A percentile compares a stretch with the other conserved stretches of the same genome.
Evolutionary conservation across 2,113 vertebrate genomes (phyloP).

Genomic region (Gymnarchus niloticus): DNA sequence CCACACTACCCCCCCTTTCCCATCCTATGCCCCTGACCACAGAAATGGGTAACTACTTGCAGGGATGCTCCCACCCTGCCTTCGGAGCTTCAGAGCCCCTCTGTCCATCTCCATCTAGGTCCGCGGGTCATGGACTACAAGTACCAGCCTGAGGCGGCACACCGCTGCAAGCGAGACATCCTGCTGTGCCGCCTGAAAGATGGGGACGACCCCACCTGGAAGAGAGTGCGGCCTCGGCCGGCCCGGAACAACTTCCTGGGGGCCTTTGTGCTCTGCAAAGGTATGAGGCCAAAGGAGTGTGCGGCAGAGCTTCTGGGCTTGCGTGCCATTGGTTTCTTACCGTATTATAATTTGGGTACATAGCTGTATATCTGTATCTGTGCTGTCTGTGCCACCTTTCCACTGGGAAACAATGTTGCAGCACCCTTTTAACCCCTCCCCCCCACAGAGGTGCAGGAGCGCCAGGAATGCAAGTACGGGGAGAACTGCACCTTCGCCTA

Average conservation of each 20-base stretch:
- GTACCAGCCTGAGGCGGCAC: conserved; percentile 87
- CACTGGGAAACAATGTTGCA: background rate
- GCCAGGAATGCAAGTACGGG: conserved; percentile 97
- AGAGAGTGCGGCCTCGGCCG: conserved; percentile 87
- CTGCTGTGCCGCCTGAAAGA: conserved; percentile 82
- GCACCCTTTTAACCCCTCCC: background rate
- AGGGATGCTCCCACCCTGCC: background rate
- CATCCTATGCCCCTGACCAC: background rate
- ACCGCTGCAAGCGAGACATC: conserved; percentile 88
- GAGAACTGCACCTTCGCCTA: conserved; percentile 99
- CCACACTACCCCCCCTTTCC: background rate
- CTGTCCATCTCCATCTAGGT: conserved; percentile 54
- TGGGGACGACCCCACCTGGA: conserved; percentile 82
- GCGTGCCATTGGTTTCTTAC: background rate
- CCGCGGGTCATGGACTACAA: conserved; percentile 88
- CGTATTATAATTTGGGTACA: background rate
- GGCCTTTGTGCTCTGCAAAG: conserved; percentile 96
- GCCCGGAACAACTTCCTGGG: conserved; percentile 93
- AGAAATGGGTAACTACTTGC: too few species aligned
- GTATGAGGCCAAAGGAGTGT: conserved; percentile 49
- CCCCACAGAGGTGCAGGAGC: conserved; percentile 87
- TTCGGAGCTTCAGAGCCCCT: background rate
- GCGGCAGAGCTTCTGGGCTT: background rate
- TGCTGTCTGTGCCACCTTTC: background rate
- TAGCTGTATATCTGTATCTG: fast-evolving